Evolutionary conservation across 1,140 invertebrate species (phyloP), one percentile per base, ranked within the genome.

Genomic region (Anoplolepis gracilipes): DNA sequence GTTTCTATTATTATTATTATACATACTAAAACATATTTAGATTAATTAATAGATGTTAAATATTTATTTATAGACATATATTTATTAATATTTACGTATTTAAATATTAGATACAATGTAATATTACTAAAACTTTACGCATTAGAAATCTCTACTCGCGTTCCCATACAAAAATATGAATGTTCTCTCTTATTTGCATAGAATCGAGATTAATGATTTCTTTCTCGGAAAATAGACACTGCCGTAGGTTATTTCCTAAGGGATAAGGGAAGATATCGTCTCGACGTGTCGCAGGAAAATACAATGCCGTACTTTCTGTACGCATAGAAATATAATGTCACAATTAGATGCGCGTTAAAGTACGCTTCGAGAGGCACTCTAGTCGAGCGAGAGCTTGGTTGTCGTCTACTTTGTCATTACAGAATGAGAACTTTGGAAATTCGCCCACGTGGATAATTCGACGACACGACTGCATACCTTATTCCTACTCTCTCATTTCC

Each of bases 351-450:
- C 53, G 36, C 49, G 25, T 81, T 81, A 30, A 69, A 13, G 42
- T 22, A 39, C 49, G 36, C 77, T 55, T 79, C 53, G 39, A 30
- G 67, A 10, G 53, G 36, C 65, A 59, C 16, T 72, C n/a, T 42
- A 59, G 7, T 39, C 67, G 67, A 82, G 42, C 42, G 65, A 53
- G 22, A 33, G 53, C 33, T 72, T 25, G 65, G 78, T 81, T 25
- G 33, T 82, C 46, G 77, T 19, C 77, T 57, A 69, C 62, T 79
- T 69, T 82, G 49, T 70, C 78, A 72, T 82, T 59, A 59, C 53
- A 42, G 67, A 70, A 72, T 59, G 65, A 22, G 25, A 72, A 82
- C 65, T 82, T 82, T 82, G 78, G 67, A 82, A 82, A 72, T 82
- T 36, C 65, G 65, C 49, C 78, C 65, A 55, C 19, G 78, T 72